Evolutionary conservation across 2,888 invertebrate genomes (phyloP).

Genomic region (Crioceris asparagi): DNA sequence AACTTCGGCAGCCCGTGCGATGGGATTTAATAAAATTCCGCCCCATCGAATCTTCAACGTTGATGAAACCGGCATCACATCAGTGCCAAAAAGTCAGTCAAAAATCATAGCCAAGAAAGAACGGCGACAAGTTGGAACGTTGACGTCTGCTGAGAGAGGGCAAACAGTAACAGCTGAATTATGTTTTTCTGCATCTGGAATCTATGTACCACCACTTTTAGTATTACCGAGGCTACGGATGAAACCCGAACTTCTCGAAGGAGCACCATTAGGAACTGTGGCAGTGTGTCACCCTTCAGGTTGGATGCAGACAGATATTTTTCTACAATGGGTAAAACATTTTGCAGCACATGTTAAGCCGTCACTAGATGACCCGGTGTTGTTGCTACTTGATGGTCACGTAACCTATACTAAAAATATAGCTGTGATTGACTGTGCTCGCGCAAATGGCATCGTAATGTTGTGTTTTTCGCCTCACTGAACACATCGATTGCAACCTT

Average conservation of each 20-base stretch:
- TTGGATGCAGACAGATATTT: slow-evolving; percentile 8
- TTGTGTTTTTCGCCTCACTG: slow-evolving; percentile 4
- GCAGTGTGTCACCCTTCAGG: slow-evolving; percentile 4
- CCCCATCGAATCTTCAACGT: slow-evolving; percentile 11
- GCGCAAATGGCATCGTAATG: slow-evolving; percentile 5
- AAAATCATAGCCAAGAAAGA: slow-evolving; percentile 8
- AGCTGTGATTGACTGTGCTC: slow-evolving; percentile 4
- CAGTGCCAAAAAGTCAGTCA: slow-evolving; percentile 9
- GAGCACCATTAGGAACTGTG: slow-evolving; percentile 6
- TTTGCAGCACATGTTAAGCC: slow-evolving; percentile 5
- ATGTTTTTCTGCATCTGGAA: slow-evolving; percentile 4
- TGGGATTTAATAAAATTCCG: slow-evolving; percentile 8
- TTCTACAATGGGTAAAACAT: slow-evolving; percentile 5
- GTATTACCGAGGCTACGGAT: slow-evolving; percentile 5
- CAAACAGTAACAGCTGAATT: slow-evolving; percentile 5
- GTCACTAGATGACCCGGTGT: slow-evolving; percentile 4
- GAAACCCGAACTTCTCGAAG: slow-evolving; percentile 3
- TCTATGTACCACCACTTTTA: slow-evolving; percentile 5
- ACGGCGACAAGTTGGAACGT: slow-evolving; percentile 7
- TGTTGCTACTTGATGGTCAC: slow-evolving; percentile 8
- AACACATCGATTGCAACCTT: slow-evolving; percentile 2
- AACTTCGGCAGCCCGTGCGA: too few relatives aligned
- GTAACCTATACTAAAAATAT: slow-evolving; percentile 7
- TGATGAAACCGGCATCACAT: slow-evolving; percentile 9
- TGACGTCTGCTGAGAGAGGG: slow-evolving; percentile 9